Conservation (phyloP, 2,113 vertebrate genomes). For the Rhinolophus ferrumequinum region DNA sequence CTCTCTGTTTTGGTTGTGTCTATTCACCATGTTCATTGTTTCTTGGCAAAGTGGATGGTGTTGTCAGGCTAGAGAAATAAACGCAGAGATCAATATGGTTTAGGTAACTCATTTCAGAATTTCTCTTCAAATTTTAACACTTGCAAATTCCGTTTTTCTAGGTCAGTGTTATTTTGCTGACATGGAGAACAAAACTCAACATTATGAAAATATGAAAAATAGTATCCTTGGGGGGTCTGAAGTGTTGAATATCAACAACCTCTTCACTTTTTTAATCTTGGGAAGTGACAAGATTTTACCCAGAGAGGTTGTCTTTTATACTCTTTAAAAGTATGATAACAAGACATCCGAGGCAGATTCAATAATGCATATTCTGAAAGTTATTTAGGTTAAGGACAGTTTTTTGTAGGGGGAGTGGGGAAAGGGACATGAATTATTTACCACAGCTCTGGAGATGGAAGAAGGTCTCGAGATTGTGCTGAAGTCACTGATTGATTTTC, state of each 20-base stretch:
- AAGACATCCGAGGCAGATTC: not conserved
- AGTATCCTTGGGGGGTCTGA: not conserved
- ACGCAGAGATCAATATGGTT: not conserved
- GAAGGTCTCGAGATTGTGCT: slow-evolving; percentile 84
- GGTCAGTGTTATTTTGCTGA: not conserved
- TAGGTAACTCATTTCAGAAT: not conserved
- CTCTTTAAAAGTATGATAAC: not conserved
- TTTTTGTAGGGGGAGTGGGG: not conserved
- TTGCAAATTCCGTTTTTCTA: not conserved
- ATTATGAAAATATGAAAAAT: not conserved
- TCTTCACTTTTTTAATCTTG: not conserved
- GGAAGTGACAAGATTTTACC: slow-evolving; percentile 38
- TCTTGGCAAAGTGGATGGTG: not conserved
- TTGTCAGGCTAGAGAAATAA: not conserved
- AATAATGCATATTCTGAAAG: slow-evolving; percentile 46
- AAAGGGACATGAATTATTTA: slow-evolving; percentile 90
- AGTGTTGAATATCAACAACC: not conserved
- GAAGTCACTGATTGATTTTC: slow-evolving; percentile 94
- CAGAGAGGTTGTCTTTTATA: not conserved
- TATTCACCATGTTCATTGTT: not conserved
- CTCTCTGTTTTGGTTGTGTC: not conserved
- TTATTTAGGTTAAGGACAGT: slow-evolving; percentile 58
- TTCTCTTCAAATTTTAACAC: not conserved
- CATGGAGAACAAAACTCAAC: not conserved
- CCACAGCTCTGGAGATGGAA: slow-evolving; percentile 71